A percentile compares a stretch with the other conserved stretches of the same genome.
phyloP scores from a whole-genome alignment of 2,888 invertebrate genomes.

The Leptinotarsa tumamoca region DNA sequence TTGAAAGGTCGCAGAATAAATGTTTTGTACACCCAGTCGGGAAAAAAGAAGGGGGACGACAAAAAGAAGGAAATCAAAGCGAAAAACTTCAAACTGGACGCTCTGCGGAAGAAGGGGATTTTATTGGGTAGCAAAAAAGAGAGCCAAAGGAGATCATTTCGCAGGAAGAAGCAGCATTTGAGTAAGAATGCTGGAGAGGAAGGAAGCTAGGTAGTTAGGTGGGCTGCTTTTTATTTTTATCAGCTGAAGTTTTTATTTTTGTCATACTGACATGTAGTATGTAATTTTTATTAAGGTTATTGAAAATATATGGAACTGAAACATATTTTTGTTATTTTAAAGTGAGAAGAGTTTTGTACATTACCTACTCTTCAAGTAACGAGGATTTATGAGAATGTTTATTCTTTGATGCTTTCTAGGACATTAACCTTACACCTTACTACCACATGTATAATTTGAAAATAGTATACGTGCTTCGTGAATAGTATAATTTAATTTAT shows the following conservation, averaged over 20 bases:
- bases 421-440: too few relatives aligned
- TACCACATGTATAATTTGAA: too few relatives aligned
- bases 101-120: constrained; percentile 64
- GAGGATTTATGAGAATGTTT: too few relatives aligned
- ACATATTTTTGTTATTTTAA: not conserved
- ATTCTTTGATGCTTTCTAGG: too few relatives aligned
- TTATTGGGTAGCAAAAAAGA: constrained; percentile 62
- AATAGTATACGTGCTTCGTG: too few relatives aligned
- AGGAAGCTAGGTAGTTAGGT: not conserved
- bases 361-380: too few relatives aligned
- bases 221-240: not conserved
- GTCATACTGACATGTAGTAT: not conserved
- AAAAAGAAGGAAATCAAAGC: constrained; percentile 60
- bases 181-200: not conserved
- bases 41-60: constrained; percentile 60
- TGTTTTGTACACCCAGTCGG: constrained; percentile 64
- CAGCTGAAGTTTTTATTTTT: not conserved
- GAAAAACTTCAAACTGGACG: constrained; percentile 66
- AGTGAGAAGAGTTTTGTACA: not conserved
- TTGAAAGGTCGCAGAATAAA: constrained; percentile 65
- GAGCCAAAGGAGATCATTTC: constrained; percentile 58
- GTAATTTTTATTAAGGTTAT: not conserved
- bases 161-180: constrained; percentile 51
- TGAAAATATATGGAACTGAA: not conserved
- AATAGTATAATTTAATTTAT: too few relatives aligned